Evolutionary conservation across 2,113 vertebrate species (phyloP).

Genomic region (Mormyrus iriodes): DNA sequence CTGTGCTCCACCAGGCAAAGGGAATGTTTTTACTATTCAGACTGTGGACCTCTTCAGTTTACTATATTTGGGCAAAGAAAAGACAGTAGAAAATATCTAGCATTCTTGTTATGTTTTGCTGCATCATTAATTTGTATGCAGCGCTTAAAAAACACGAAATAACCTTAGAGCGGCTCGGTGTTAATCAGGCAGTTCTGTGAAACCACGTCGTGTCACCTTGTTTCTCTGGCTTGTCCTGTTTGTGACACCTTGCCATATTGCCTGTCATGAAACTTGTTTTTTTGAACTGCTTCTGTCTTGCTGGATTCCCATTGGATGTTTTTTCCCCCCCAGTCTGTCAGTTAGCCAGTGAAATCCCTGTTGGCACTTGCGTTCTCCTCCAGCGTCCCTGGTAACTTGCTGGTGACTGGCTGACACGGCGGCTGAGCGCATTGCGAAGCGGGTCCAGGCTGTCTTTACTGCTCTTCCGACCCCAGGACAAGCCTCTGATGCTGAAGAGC

Average conservation of each 20-base stretch:
- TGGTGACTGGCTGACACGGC: neutral
- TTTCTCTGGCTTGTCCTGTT: neutral
- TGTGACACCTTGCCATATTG: neutral
- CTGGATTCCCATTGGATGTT: neutral
- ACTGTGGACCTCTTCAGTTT: neutral
- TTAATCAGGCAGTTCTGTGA: neutral
- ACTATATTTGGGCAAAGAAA: neutral
- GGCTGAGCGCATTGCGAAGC: neutral
- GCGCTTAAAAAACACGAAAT: neutral
- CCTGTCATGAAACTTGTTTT: neutral
- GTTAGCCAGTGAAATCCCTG: neutral
- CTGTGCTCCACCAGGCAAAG: neutral
- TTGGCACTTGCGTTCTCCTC: neutral
- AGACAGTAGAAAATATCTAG: neutral
- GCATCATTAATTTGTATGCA: neutral
- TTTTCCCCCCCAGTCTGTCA: neutral
- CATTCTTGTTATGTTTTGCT: neutral
- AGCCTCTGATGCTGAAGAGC: neutral
- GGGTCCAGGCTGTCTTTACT: neutral
- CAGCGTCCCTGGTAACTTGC: neutral
- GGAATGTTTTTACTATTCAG: neutral
- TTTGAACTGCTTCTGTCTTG: neutral
- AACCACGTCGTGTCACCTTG: neutral
- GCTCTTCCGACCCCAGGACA: neutral
- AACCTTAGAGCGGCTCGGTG: neutral